Conservation (phyloP, 2,888 invertebrate genomes). For the Melieria crassipennis region DNA sequence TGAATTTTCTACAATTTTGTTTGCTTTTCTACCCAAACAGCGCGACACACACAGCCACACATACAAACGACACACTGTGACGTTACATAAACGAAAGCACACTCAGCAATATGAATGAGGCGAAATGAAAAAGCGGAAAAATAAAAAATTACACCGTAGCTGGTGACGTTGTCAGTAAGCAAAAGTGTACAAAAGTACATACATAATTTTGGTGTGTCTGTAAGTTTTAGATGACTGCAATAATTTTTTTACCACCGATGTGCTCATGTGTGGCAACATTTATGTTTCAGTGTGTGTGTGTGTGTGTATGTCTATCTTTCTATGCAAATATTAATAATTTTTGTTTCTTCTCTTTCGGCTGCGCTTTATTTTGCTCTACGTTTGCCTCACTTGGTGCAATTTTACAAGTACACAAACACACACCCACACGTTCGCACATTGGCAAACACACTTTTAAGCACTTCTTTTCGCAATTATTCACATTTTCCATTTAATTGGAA, state of each 20-base stretch:
- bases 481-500: slow-evolving; percentile 63
- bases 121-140: background rate
- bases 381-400: too few relatives aligned
- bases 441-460: background rate
- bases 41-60: background rate
- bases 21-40: background rate
- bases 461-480: slow-evolving; percentile 58
- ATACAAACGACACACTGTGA: background rate
- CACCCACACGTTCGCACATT: background rate
- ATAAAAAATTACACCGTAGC: too few relatives aligned
- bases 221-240: too few relatives aligned
- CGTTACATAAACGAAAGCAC: background rate
- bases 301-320: background rate
- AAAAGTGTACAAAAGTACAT: too few relatives aligned
- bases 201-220: too few relatives aligned
- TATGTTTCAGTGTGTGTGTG: slow-evolving; percentile 4
- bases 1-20: slow-evolving; percentile 16
- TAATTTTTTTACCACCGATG: too few relatives aligned
- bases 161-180: background rate
- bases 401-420: background rate
- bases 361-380: too few relatives aligned
- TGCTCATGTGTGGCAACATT: background rate
- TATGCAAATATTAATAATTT: slow-evolving; percentile 21
- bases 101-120: slow-evolving; percentile 1
- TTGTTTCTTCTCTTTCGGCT: background rate